Conservation (phyloP, 2,113 vertebrate genomes). For the Syngnathus floridae region DNA sequence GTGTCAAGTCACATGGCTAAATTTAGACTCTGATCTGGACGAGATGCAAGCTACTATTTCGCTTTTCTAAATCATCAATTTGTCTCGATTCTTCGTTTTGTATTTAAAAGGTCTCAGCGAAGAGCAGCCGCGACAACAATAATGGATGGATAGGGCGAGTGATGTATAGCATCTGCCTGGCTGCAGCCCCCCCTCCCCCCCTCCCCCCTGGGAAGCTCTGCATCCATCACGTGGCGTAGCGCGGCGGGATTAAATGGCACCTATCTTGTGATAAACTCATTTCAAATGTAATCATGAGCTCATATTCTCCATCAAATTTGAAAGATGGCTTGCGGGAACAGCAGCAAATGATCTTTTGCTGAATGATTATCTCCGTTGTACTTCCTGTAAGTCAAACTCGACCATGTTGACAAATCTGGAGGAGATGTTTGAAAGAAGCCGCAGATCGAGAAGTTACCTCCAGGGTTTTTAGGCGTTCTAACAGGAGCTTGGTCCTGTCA, state of each 20-base stretch:
- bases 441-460: slow-evolving; percentile 69
- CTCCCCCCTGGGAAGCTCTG: slow-evolving; percentile 15
- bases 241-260: slow-evolving; percentile 36
- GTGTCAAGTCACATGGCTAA: too few relatives aligned
- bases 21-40: too few relatives aligned
- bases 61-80: background rate
- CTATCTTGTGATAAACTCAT: slow-evolving; percentile 47
- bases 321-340: slow-evolving; percentile 17
- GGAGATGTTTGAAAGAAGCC: background rate
- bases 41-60: background rate
- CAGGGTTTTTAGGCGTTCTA: slow-evolving; percentile 80
- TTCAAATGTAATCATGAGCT: slow-evolving; percentile 37
- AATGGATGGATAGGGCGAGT: slow-evolving; percentile 17
- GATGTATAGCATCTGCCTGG: slow-evolving; percentile 46
- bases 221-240: slow-evolving; percentile 48
- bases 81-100: background rate
- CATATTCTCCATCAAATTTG: slow-evolving; percentile 28
- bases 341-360: background rate
- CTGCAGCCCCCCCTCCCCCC: slow-evolving; percentile 17
- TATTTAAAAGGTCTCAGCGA: background rate
- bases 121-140: background rate
- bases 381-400: background rate
- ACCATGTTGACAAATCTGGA: background rate
- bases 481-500: slow-evolving; percentile 72
- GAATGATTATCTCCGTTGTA: slow-evolving; percentile 1